Evolutionary conservation across 2,888 invertebrate species (phyloP).

Genomic region (Nebria salina): DNA sequence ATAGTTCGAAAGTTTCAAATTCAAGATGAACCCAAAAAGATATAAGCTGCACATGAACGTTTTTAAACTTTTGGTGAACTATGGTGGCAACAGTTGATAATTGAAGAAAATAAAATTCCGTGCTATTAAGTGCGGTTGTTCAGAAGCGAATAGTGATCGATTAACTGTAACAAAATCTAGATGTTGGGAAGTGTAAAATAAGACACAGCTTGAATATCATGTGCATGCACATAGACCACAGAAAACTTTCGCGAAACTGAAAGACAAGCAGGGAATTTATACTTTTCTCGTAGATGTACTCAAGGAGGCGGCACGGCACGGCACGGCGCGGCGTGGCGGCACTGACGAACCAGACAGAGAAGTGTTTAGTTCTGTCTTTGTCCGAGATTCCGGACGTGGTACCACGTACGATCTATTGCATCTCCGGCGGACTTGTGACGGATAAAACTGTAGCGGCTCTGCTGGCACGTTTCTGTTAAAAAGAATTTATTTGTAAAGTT

Average conservation of each 20-base stretch:
- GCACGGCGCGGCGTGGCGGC: background rate
- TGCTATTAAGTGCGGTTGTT: too few relatives aligned
- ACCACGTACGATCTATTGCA: conserved; percentile 1
- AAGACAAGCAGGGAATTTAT: too few relatives aligned
- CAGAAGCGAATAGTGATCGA: too few relatives aligned
- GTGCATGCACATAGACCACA: background rate
- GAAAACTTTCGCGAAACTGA: too few relatives aligned
- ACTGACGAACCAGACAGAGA: background rate
- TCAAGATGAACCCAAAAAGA: too few relatives aligned
- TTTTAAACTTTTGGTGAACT: too few relatives aligned
- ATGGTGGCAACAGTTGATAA: too few relatives aligned
- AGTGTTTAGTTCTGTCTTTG: background rate
- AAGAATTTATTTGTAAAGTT: background rate
- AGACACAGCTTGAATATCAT: background rate
- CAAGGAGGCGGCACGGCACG: background rate
- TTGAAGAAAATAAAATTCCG: too few relatives aligned
- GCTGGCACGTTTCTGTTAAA: background rate
- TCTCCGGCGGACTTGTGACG: background rate
- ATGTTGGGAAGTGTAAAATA: too few relatives aligned
- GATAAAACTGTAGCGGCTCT: background rate
- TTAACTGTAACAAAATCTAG: too few relatives aligned
- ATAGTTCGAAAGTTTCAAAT: background rate
- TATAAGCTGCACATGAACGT: too few relatives aligned
- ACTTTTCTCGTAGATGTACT: background rate
- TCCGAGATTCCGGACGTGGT: background rate